These are phyloP conservation scores for Sitta europaea DNA, from an alignment of 2,113 vertebrate species.

Conservation along the genomic window DNA sequence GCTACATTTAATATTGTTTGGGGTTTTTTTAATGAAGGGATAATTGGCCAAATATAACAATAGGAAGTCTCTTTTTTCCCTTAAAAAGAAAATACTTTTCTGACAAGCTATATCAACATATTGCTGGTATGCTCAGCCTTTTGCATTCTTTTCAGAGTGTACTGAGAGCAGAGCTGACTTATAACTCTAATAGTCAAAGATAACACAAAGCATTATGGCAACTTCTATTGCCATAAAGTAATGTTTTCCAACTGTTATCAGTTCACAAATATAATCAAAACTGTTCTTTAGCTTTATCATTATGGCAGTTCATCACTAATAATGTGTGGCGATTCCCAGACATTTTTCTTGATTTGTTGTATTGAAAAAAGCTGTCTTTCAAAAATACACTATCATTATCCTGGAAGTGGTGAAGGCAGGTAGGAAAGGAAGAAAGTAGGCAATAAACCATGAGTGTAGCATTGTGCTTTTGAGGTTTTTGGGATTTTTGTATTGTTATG, in stretches of 20 bases:
- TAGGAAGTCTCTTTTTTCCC: neutral
- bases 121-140: neutral
- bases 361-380: neutral
- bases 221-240: neutral
- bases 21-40: too few species aligned
- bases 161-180: neutral
- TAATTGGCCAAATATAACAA: too few species aligned
- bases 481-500: too few species aligned
- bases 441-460: neutral
- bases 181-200: neutral
- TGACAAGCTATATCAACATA: neutral
- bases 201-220: neutral
- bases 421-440: neutral
- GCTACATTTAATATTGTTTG: too few species aligned
- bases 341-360: neutral
- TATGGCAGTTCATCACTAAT: fast-evolving
- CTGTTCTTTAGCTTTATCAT: neutral
- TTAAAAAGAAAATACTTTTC: neutral
- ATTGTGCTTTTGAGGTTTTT: too few species aligned
- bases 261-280: neutral
- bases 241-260: neutral
- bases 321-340: neutral
- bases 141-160: neutral
- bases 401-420: neutral
- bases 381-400: neutral